Base-by-base conservation (phyloP, 2,113 vertebrate genomes). In the Helogale parvula region DNA sequence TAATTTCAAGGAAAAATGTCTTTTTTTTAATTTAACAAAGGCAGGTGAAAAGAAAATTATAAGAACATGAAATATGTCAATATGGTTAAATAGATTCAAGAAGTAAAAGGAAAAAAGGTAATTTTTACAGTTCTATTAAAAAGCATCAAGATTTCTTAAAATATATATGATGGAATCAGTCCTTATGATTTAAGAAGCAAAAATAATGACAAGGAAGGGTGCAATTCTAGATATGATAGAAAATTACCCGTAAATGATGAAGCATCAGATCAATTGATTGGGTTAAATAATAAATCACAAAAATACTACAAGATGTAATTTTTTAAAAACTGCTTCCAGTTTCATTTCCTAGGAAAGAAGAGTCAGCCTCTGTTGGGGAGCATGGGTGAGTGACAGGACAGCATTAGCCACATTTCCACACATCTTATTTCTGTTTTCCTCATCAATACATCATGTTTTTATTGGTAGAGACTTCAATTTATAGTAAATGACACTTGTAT, bases 91-190 rank as follows among this genome's bases (percentile, higher is more conserved):
- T 45, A 45, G 3, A 87, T 90, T 90, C 13, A 12, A 76, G 6
- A 21, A 94, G 17, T 69, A 33, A 94, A 25, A 79, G 21, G 13
- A 77, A 0, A 93, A 94, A 89, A 92, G 12, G 1, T 91, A 72
- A 89, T 19, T 72, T 88, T 52, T 90, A 82, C 80, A 69, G 29
- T 76, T 96, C 63, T 87, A 52, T 60, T 91, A 96, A 79, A 91
- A 79, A 68, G 14, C 38, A 77, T 54, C 29, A 92, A 38, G 7
- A 81, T 66, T 93, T 93, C 65, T 97, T 94, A 23, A 89, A 90
- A 92, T 83, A 14, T 66, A 85, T 50, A 65, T 15, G 45, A 57
- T 81, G 38, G 31, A 90, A 87, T 89, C 4, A 74, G 27, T 84
- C 88, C 65, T 54, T 33, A 80, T 68, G 72, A 74, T 57, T 60